Evolutionary conservation across 2,797 vertebrate genomes (phyloP).

Genomic region (Artibeus lituratus): DNA sequence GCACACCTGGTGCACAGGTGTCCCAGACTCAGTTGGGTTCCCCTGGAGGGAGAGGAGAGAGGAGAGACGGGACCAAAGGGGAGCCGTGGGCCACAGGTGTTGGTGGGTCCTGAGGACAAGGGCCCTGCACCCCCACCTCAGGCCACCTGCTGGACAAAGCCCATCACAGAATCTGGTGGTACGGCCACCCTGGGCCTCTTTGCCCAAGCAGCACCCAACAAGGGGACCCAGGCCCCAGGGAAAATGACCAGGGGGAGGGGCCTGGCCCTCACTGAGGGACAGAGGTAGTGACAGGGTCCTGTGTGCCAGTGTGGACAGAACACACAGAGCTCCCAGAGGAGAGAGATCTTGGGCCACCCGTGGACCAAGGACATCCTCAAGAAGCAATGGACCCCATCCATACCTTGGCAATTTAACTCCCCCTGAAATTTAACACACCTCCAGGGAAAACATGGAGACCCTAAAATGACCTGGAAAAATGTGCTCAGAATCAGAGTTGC

Average conservation of each 20-base stretch:
- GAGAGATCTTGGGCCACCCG: neutral
- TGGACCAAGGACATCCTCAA: neutral
- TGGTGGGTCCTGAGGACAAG: neutral
- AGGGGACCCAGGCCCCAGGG: neutral
- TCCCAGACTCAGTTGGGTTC: too few relatives aligned
- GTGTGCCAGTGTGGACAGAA: too few relatives aligned
- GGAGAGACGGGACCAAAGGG: neutral
- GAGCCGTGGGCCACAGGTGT: neutral
- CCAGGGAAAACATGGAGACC: neutral
- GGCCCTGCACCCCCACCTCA: too few relatives aligned
- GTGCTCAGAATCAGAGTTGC: neutral
- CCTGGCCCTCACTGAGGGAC: neutral
- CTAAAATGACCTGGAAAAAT: neutral
- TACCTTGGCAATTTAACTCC: neutral
- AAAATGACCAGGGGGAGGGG: neutral
- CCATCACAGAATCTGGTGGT: neutral
- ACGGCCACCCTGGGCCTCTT: neutral
- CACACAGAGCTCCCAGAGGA: neutral
- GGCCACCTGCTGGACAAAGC: neutral
- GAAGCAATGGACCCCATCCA: neutral
- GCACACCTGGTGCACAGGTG: neutral
- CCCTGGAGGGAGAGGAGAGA: neutral
- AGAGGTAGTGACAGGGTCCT: neutral
- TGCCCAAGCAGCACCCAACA: too few relatives aligned
- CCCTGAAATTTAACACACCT: too few relatives aligned